phyloP scores from a whole-genome alignment of 1,140 invertebrate species.

The Stegodyphus mimosarum region DNA sequence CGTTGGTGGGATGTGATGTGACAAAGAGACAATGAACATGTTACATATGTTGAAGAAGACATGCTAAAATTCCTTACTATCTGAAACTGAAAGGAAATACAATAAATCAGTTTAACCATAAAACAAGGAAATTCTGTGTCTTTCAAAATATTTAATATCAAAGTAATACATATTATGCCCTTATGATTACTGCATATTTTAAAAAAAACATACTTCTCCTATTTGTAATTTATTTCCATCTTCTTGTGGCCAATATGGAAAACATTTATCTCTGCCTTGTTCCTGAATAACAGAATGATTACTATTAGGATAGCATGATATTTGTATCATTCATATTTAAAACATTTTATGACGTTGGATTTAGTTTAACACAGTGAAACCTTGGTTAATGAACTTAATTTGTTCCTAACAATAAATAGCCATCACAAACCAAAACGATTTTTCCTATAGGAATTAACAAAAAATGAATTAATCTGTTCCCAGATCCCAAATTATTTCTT shows the following conservation, averaged over 20 bases:
- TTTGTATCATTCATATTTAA: too few species aligned
- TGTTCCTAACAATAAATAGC: too few species aligned
- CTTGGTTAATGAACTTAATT: too few species aligned
- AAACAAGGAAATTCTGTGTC: not conserved
- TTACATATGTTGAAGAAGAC: constrained; percentile 69
- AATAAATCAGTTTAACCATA: not conserved
- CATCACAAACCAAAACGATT: too few species aligned
- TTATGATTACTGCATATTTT: too few species aligned
- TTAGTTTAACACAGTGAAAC: too few species aligned
- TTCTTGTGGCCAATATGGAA: constrained; percentile 73
- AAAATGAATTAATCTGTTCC: too few species aligned
- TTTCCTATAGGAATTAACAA: too few species aligned
- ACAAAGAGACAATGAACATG: constrained; percentile 64
- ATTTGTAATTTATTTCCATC: constrained; percentile 70
- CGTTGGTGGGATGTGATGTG: constrained; percentile 66
- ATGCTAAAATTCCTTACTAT: constrained; percentile 69
- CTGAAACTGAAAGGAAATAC: constrained; percentile 74
- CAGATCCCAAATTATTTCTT: too few species aligned
- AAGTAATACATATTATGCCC: too few species aligned
- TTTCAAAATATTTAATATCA: not conserved
- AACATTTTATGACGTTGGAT: too few species aligned
- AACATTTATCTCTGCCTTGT: constrained; percentile 69
- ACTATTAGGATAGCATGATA: too few species aligned
- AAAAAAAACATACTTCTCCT: constrained; percentile 69
- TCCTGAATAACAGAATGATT: constrained; percentile 63